phyloP scores from a whole-genome alignment of 2,113 vertebrate genomes.

The Microcebus ravelobensis region DNA sequence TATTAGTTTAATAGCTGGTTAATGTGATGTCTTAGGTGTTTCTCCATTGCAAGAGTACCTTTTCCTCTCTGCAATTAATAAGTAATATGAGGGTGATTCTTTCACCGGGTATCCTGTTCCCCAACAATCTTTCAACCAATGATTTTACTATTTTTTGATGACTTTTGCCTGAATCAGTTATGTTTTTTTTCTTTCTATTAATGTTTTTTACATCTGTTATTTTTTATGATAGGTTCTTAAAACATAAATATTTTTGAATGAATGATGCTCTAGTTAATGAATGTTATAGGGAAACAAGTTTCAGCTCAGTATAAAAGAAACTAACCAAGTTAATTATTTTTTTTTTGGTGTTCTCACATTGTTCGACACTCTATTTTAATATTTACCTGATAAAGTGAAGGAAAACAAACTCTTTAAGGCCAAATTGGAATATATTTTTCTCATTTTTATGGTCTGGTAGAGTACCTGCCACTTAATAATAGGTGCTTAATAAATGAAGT shows the following conservation, averaged over 20 bases:
- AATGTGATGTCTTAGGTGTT: neutral
- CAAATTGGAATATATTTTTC: constrained; percentile 23
- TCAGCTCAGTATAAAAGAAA: neutral
- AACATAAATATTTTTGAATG: neutral
- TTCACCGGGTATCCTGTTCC: neutral
- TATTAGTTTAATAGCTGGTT: constrained; percentile 17
- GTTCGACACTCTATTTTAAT: neutral
- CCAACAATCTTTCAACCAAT: neutral
- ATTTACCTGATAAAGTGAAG: constrained; percentile 9
- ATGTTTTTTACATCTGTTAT: neutral
- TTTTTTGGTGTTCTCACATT: constrained; percentile 15
- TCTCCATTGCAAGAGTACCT: neutral
- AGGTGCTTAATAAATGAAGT: neutral
- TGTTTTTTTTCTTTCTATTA: constrained; percentile 2
- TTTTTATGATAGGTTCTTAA: neutral
- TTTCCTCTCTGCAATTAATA: constrained; percentile 15
- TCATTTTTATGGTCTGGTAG: neutral
- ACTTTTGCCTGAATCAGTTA: neutral
- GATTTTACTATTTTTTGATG: neutral
- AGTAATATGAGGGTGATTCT: neutral
- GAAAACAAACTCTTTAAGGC: neutral
- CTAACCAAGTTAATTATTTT: constrained; percentile 22
- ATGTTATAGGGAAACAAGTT: neutral
- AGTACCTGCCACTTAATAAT: constrained; percentile 43
- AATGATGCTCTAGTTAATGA: neutral